phyloP scores from a whole-genome alignment of 2,797 vertebrate species.

The Emydoidea blandingii region DNA sequence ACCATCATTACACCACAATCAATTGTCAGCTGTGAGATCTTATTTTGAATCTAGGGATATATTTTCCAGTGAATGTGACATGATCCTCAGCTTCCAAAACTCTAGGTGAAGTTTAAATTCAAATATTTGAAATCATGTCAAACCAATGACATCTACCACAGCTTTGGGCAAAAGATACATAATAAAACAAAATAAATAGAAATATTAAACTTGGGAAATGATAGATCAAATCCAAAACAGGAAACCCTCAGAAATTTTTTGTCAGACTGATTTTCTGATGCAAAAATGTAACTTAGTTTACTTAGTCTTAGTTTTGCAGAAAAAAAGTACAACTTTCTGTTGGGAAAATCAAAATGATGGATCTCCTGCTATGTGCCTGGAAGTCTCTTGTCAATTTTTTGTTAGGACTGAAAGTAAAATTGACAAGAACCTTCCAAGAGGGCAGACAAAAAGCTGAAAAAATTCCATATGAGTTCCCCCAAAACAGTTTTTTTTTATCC shows the following conservation, averaged over 20 bases:
- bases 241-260: not conserved
- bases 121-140: not conserved
- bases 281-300: not conserved
- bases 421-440: not conserved
- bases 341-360: not conserved
- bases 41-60: not conserved
- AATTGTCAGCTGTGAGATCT: not conserved
- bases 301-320: not conserved
- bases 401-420: not conserved
- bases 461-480: not conserved
- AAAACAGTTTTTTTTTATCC: not conserved
- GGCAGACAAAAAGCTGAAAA: not conserved
- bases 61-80: not conserved
- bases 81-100: not conserved
- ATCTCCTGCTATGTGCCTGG: not conserved
- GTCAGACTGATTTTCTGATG: not conserved
- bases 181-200: too few relatives aligned
- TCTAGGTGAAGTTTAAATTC: not conserved
- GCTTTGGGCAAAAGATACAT: not conserved
- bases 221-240: not conserved
- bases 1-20: not conserved
- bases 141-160: not conserved
- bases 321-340: not conserved
- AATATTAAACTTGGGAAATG: not conserved
- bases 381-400: not conserved